phyloP scores from a whole-genome alignment of 2,113 vertebrate species.

The Tympanuchus pallidicinctus region DNA sequence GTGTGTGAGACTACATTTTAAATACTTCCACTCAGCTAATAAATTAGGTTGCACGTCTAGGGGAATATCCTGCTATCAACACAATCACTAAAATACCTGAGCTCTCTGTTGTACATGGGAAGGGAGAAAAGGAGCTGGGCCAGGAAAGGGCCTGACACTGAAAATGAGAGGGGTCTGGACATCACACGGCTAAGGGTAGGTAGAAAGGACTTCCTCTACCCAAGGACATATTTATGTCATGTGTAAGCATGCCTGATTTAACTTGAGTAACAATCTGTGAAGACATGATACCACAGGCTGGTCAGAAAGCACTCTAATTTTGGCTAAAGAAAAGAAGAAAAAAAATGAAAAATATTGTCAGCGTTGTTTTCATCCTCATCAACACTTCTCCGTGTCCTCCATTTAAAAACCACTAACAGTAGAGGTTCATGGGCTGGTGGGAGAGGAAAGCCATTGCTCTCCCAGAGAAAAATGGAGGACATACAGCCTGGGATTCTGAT shows the following conservation, averaged over 20 bases:
- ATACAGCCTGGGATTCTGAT: background rate
- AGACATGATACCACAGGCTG: background rate
- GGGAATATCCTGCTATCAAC: background rate
- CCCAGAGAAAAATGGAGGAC: background rate
- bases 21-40: background rate
- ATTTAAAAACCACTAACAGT: background rate
- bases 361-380: background rate
- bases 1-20: background rate
- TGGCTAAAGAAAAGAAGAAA: background rate
- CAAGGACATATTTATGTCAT: background rate
- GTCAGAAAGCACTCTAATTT: background rate
- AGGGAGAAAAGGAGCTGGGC: background rate
- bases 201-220: background rate
- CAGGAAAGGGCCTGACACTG: background rate
- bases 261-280: background rate
- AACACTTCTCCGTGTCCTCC: accelerated
- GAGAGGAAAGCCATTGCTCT: background rate
- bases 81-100: background rate
- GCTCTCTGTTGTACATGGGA: background rate
- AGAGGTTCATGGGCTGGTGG: background rate
- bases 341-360: background rate
- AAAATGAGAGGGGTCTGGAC: background rate
- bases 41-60: background rate
- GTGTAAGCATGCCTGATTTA: background rate
- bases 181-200: background rate